Conservation (phyloP, 2,113 vertebrate genomes). For the Aspiorhynchus laticeps region DNA sequence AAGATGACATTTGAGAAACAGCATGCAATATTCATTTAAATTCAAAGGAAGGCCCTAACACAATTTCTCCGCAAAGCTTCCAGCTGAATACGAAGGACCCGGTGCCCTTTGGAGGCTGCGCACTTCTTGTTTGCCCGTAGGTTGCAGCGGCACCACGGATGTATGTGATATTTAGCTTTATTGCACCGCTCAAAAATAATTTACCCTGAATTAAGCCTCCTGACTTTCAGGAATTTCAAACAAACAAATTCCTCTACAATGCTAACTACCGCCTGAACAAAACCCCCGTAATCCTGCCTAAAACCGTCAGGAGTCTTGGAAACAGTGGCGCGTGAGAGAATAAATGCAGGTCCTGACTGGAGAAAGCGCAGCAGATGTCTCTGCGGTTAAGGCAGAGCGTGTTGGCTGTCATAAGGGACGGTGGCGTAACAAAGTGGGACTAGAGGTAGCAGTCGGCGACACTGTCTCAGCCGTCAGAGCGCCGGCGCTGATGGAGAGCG, state of each 20-base stretch:
- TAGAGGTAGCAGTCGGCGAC: slow-evolving; percentile 59
- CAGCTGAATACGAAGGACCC: slow-evolving; percentile 61
- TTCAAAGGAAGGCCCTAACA: slow-evolving; percentile 66
- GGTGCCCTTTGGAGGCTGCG: slow-evolving; percentile 53
- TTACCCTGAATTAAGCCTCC: slow-evolving; percentile 37
- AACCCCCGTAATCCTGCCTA: not conserved
- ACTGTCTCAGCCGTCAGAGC: slow-evolving; percentile 60
- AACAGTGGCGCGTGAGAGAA: slow-evolving; percentile 4
- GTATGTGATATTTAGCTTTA: slow-evolving; percentile 11
- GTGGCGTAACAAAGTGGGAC: slow-evolving; percentile 53
- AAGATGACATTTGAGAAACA: slow-evolving; percentile 76
- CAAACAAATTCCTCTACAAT: slow-evolving; percentile 19
- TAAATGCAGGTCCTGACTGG: slow-evolving; percentile 25
- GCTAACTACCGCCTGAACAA: not conserved
- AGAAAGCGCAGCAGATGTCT: slow-evolving; percentile 28
- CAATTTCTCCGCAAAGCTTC: slow-evolving; percentile 58
- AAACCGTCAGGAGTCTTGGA: not conserved
- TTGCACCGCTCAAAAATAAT: slow-evolving; percentile 6
- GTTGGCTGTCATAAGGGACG: slow-evolving; percentile 45
- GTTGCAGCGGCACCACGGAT: not conserved
- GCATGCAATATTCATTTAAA: slow-evolving; percentile 73
- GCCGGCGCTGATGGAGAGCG: slow-evolving; percentile 70
- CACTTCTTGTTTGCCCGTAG: slow-evolving; percentile 19
- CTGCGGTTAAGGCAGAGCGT: slow-evolving; percentile 49
- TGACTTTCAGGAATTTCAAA: slow-evolving; percentile 24